Conservation (phyloP, 1,140 invertebrate species). For the Nylanderia fulva region DNA sequence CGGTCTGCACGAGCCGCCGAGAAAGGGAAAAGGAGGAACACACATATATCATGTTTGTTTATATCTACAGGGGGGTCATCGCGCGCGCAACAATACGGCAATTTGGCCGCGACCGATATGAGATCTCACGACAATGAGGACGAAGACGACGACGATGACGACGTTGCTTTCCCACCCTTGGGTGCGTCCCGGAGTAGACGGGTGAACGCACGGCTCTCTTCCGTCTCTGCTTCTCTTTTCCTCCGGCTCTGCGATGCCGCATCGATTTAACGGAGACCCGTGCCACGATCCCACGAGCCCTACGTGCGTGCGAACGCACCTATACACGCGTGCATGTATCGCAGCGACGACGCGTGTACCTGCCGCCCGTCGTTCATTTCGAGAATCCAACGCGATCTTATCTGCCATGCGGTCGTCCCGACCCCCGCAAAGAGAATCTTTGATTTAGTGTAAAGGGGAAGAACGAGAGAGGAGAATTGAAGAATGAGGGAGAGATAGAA, state of each 20-base stretch:
- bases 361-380: slow-evolving; percentile 71
- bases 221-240: neutral
- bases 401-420: slow-evolving; percentile 63
- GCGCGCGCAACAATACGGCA: slow-evolving; percentile 75
- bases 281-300: slow-evolving; percentile 55
- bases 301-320: neutral
- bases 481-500: neutral
- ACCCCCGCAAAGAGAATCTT: slow-evolving; percentile 78
- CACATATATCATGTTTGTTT: slow-evolving; percentile 73
- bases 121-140: slow-evolving; percentile 70
- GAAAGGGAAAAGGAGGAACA: slow-evolving; percentile 33
- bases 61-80: slow-evolving; percentile 62
- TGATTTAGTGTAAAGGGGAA: slow-evolving; percentile 73
- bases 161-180: slow-evolving; percentile 60
- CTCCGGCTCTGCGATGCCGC: slow-evolving; percentile 28
- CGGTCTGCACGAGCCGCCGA: slow-evolving; percentile 29
- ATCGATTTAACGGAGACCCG: slow-evolving; percentile 62
- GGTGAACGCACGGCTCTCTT: slow-evolving; percentile 29
- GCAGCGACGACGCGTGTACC: slow-evolving; percentile 61
- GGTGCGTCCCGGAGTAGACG: slow-evolving; percentile 23
- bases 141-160: neutral
- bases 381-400: slow-evolving; percentile 78
- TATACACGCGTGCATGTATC: slow-evolving; percentile 39
- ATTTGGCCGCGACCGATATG: slow-evolving; percentile 74
- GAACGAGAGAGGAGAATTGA: slow-evolving; percentile 21